phyloP scores from a whole-genome alignment of 2,113 vertebrate genomes.

The Etheostoma spectabile region DNA sequence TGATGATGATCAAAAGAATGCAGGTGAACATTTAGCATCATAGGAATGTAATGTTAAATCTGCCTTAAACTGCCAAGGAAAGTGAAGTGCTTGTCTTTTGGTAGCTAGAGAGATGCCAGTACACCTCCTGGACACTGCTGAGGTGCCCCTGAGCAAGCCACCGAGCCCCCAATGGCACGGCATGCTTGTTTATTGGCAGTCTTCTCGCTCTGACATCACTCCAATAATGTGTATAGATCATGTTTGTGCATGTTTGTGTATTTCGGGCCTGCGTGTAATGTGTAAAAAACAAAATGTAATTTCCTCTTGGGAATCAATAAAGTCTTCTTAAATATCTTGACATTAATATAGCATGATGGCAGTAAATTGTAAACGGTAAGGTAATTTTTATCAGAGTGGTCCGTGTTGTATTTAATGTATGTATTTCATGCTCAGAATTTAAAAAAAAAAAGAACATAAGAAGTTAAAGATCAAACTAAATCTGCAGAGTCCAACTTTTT shows the following conservation, averaged over 20 bases:
- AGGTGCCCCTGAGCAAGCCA: too few relatives aligned
- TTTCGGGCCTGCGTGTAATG: too few relatives aligned
- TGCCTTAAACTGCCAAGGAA: neutral
- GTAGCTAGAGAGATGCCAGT: too few relatives aligned
- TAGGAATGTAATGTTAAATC: neutral
- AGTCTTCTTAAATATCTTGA: neutral
- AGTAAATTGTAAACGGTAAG: neutral
- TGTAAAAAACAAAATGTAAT: too few relatives aligned
- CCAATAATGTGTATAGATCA: too few relatives aligned
- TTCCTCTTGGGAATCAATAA: too few relatives aligned
- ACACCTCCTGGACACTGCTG: too few relatives aligned
- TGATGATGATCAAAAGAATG: constrained; percentile 99
- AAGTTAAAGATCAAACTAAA: neutral
- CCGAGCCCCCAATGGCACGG: too few relatives aligned
- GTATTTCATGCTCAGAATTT: neutral
- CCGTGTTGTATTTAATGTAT: neutral
- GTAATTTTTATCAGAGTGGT: neutral
- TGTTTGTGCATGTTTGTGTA: too few relatives aligned
- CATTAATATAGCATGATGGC: neutral
- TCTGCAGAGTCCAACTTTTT: neutral
- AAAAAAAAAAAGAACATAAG: neutral
- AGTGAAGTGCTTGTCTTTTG: neutral
- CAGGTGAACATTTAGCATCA: constrained; percentile 85
- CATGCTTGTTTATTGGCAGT: too few relatives aligned
- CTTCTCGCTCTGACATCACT: too few relatives aligned